Base-by-base conservation (phyloP, 2,797 vertebrate species). In the Acanthornis magna region DNA sequence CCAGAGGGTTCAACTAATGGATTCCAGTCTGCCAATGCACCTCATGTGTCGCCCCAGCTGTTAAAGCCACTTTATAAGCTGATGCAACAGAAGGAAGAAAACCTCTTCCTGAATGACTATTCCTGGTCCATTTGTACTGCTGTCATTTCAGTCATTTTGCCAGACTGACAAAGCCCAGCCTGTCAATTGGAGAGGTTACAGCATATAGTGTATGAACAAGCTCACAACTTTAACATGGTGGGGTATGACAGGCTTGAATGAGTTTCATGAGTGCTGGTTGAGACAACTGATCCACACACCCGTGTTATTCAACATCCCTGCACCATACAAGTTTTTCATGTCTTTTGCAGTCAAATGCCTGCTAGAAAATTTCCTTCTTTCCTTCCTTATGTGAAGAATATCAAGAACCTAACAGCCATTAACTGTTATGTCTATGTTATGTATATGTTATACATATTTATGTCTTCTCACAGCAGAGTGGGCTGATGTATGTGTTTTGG, bases 41-140 rank as follows among this genome's bases (percentile, higher is more conserved):
- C 71, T 81, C 75, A 62, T 50, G 45, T 84, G 79, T n/a, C 82
- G 76, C 27, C 70, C n/a, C 93, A 95, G 93, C 82, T 97, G 90
- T 89, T 97, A 58, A 92, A 93, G 71, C 36, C 34, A 40, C 74
- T 90, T 55, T 89, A 83, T 95, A 78, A 79, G 61, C 92, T 85
- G 70, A 62, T 2, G 2, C 30, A 96, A 68, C 34, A 91, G 61
- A 95, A 95, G 61, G 48, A 79, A 63, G 47, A 5, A 87, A 97
- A 95, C 79, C 55, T 94, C 75, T 57, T 60, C 50, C 66, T 74
- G 76, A 83, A 89, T 93, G 43, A 91, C 23, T 94, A 79, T 91
- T 96, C 89, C 94, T 93, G 72, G 66, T 95, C 55, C 36, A 36
- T 74, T 86, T 80, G 23, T 68, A 42, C 27, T 79, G 68, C 51